A percentile compares a stretch with the other conserved stretches of the same genome.
Evolutionary conservation across 2,113 vertebrate genomes (phyloP).

Genomic region (Spermophilus dauricus): DNA sequence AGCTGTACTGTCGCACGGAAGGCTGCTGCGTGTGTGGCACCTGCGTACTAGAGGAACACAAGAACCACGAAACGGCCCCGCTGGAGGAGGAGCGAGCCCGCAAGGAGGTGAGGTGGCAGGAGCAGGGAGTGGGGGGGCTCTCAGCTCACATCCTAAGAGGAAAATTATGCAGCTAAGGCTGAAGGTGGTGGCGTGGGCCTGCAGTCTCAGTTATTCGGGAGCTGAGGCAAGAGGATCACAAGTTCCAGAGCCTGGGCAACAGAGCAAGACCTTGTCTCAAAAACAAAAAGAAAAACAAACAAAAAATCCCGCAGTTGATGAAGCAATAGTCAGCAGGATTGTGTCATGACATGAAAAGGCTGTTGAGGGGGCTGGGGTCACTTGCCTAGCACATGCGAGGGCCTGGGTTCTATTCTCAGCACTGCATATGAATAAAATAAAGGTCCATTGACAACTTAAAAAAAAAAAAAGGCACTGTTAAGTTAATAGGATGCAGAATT

Average conservation of each 20-base stretch:
- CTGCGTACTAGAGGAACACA: slow-evolving; percentile 85
- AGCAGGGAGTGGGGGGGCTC: rapidly evolving
- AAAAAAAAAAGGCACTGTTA: too few relatives aligned
- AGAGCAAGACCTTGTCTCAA: background rate
- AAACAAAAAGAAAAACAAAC: background rate
- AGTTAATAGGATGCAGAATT: background rate
- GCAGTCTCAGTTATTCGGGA: background rate
- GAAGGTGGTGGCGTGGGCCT: background rate
- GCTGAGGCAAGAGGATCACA: background rate
- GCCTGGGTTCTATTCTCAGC: too few relatives aligned
- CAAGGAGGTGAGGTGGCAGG: slow-evolving; percentile 64
- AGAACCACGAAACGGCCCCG: slow-evolving; percentile 76
- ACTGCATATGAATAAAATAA: too few relatives aligned
- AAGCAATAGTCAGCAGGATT: too few relatives aligned
- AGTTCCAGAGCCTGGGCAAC: background rate
- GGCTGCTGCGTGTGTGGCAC: slow-evolving; percentile 84
- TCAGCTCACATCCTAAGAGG: background rate
- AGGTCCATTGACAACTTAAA: too few relatives aligned
- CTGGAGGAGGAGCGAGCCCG: slow-evolving; percentile 82
- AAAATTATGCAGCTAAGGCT: background rate
- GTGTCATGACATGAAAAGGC: rapidly evolving
- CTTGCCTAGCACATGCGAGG: too few relatives aligned
- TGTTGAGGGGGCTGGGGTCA: background rate
- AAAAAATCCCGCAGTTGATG: background rate
- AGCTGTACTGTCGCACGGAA: slow-evolving; percentile 86